These are phyloP conservation scores for Galagoides demidoff DNA, from an alignment of 2,797 vertebrate species.

Conservation along the genomic window DNA sequence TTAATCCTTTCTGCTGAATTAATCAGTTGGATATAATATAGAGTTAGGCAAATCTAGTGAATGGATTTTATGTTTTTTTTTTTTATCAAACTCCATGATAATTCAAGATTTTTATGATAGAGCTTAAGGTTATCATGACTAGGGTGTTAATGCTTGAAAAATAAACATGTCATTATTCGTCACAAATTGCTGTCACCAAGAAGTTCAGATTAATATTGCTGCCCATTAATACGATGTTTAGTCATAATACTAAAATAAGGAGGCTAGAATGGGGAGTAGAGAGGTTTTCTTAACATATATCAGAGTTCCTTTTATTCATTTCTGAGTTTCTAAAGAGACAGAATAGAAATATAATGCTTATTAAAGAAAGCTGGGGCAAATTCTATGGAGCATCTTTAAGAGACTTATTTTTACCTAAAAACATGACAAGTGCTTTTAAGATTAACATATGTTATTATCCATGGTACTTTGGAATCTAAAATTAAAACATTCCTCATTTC, in stretches of 20 bases:
- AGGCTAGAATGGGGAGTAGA: background rate
- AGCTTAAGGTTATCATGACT: background rate
- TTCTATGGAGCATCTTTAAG: constrained; percentile 64
- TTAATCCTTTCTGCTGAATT: background rate
- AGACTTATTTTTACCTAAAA: constrained; percentile 83
- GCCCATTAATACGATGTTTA: background rate
- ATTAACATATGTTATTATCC: constrained; percentile 88
- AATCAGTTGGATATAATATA: background rate
- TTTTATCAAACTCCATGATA: background rate
- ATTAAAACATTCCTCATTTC: constrained; percentile 84
- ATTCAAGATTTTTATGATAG: constrained; percentile 13
- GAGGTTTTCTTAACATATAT: background rate
- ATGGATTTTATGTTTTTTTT: constrained; percentile 33
- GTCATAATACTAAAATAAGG: background rate
- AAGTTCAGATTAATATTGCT: background rate
- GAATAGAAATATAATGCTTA: constrained; percentile 79
- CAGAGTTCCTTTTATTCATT: constrained; percentile 45
- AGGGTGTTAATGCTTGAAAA: background rate
- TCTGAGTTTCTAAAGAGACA: constrained; percentile 75
- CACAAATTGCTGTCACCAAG: background rate
- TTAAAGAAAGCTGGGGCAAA: constrained; percentile 60
- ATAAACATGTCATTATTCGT: background rate
- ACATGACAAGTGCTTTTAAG: constrained; percentile 85
- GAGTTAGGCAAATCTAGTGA: background rate
- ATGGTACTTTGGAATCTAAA: constrained; percentile 84